Evolutionary conservation across 2,113 vertebrate genomes (phyloP), one percentile per base, ranked within the genome.

Genomic region (Carassius auratus): DNA sequence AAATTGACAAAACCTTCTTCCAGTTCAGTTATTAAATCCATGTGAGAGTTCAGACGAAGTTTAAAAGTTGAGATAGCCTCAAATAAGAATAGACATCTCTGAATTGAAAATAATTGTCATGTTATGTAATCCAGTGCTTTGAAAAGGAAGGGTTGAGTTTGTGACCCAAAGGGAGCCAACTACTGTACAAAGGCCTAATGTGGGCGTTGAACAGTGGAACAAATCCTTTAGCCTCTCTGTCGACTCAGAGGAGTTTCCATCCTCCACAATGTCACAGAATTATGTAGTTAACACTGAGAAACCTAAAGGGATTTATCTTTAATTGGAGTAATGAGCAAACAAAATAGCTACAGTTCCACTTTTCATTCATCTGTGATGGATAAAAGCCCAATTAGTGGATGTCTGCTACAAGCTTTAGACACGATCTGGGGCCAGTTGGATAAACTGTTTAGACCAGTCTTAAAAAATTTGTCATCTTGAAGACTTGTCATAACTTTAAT

Each of bases 231-330:
- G 42, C 45, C 57, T 84, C 80, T 71, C 48, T 50, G 57, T 57
- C 57, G 77, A 64, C 77, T 80, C 77, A 62, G 77, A 42, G 15
- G 55, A 79, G 77, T 61, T 62, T 68, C 17, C 45, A 48, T 68
- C 61, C 79, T 23, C 42, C 42, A 66, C 62, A 68, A 30, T 81
- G 80, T 69, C 62, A 69, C 64, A 82, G 26, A 82, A 82, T 82
- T 48, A 87, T 83, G 57, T 42, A 57, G 62, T 77, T 50, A 80
- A 74, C 9, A 36, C 64, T 42, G 12, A 6, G 50, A 79, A 73
- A 69, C 77, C 14, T 68, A 76, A 84, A 81, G 33, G 23, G 57
- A 74, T 38, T 42, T 23, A 42, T 64, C 62, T 86, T 83, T 73
- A 79, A 38, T 50, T 75, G 78, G 62, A 78, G 66, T 62, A 61